phyloP scores from a whole-genome alignment of 2,888 invertebrate genomes.

The Dusona sp. region DNA sequence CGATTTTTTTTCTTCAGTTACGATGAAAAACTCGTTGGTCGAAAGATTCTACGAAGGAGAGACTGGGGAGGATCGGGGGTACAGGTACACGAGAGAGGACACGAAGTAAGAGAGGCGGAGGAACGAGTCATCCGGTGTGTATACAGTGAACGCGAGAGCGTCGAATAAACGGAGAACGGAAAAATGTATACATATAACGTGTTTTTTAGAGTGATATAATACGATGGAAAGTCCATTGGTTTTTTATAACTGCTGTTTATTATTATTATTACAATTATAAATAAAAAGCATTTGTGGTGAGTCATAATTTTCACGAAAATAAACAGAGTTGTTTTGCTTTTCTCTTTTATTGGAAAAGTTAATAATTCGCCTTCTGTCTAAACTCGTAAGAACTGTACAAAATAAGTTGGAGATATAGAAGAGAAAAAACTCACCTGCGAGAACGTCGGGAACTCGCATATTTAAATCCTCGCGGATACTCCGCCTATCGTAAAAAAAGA shows the following conservation, averaged over 20 bases:
- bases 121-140: slow-evolving; percentile 59
- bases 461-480: slow-evolving; percentile 69
- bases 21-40: slow-evolving; percentile 41
- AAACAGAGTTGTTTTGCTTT: not conserved
- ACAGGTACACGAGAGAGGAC: slow-evolving; percentile 22
- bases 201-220: slow-evolving; percentile 14
- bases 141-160: slow-evolving; percentile 51
- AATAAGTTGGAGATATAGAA: not conserved
- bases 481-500: slow-evolving; percentile 9
- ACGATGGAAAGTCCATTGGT: not conserved
- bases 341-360: not conserved
- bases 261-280: not conserved
- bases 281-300: not conserved
- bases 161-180: slow-evolving; percentile 50
- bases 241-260: not conserved
- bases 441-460: slow-evolving; percentile 78
- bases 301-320: not conserved
- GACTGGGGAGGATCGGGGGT: slow-evolving; percentile 7
- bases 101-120: slow-evolving; percentile 40
- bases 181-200: slow-evolving; percentile 28
- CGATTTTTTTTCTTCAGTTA: slow-evolving; percentile 1
- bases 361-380: slow-evolving; percentile 10
- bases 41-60: slow-evolving; percentile 45
- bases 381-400: not conserved
- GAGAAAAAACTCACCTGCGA: slow-evolving; percentile 77